These are phyloP conservation scores for Natrix natrix DNA, from an alignment of 2,797 vertebrate species.

Conservation along the genomic window DNA sequence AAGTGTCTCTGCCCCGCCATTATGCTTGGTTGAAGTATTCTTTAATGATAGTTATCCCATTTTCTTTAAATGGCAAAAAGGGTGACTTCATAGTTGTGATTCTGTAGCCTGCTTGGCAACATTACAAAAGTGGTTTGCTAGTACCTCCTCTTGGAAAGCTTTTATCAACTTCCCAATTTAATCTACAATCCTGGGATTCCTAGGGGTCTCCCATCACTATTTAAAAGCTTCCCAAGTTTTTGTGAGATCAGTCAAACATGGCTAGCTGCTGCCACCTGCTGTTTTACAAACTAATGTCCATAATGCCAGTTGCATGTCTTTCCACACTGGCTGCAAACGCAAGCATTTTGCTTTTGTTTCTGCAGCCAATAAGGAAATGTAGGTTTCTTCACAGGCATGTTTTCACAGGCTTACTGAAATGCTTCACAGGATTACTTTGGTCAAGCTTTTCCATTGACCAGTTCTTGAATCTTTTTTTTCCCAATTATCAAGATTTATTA, in stretches of 20 bases:
- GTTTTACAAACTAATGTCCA: not conserved
- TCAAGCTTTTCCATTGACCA: not conserved
- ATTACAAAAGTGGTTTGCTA: not conserved
- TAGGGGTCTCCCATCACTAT: not conserved
- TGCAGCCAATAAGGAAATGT: not conserved
- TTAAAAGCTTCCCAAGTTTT: not conserved
- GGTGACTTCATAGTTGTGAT: not conserved
- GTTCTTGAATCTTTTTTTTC: not conserved
- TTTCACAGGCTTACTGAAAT: not conserved
- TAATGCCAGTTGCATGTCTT: not conserved
- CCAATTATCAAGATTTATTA: constrained; percentile 8
- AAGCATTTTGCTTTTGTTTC: not conserved
- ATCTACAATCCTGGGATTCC: not conserved
- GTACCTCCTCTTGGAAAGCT: not conserved
- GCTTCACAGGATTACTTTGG: not conserved
- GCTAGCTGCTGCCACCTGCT: not conserved
- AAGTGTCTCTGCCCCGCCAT: not conserved
- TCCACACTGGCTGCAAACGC: not conserved
- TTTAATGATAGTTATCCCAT: not conserved
- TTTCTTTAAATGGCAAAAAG: not conserved
- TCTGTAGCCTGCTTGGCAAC: not conserved
- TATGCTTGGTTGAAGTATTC: not conserved
- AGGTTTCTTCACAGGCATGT: not conserved
- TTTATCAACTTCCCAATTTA: not conserved
- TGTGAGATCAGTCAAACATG: not conserved